Evolutionary conservation across 2,113 vertebrate genomes (phyloP).

Genomic region (Sardina pilchardus): DNA sequence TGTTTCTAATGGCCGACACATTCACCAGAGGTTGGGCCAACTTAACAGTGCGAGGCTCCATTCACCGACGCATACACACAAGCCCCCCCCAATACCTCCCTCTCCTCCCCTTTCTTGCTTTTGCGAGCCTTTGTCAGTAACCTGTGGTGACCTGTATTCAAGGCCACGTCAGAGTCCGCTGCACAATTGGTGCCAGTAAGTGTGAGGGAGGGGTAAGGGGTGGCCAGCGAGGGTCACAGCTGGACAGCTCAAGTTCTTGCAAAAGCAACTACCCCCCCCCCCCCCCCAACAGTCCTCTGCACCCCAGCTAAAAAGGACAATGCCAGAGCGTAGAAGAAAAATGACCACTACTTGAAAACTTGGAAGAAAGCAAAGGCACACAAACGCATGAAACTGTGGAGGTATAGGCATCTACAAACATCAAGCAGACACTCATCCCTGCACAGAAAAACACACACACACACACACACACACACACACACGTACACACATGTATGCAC

Average conservation of each 20-base stretch:
- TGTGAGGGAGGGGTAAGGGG: conserved; percentile 23
- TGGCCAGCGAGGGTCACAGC: conserved; percentile 47
- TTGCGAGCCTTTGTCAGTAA: conserved; percentile 71
- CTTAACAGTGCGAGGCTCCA: not conserved
- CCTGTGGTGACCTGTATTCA: conserved; percentile 78
- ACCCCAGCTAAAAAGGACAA: conserved; percentile 37
- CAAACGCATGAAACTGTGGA: conserved; percentile 7
- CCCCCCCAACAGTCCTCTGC: conserved; percentile 33
- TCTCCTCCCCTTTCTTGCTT: conserved; percentile 39
- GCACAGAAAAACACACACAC: not conserved
- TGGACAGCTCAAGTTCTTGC: conserved; percentile 48
- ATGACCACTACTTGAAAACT: conserved; percentile 28
- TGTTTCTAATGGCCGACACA: conserved; percentile 74
- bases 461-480: not conserved
- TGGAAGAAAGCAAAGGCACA: conserved; percentile 18
- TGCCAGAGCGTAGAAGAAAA: conserved; percentile 22
- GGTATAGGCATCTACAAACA: not conserved
- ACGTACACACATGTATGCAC: conserved; percentile 32
- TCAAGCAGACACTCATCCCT: not conserved
- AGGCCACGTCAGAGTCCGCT: conserved; percentile 62
- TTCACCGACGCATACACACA: conserved; percentile 66
- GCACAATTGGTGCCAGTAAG: conserved; percentile 67
- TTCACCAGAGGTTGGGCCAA: conserved; percentile 53
- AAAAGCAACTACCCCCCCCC: conserved; percentile 25
- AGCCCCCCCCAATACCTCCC: conserved; percentile 56